Evolutionary conservation across 2,888 invertebrate species (phyloP).

Genomic region (Mythimna lalbum): DNA sequence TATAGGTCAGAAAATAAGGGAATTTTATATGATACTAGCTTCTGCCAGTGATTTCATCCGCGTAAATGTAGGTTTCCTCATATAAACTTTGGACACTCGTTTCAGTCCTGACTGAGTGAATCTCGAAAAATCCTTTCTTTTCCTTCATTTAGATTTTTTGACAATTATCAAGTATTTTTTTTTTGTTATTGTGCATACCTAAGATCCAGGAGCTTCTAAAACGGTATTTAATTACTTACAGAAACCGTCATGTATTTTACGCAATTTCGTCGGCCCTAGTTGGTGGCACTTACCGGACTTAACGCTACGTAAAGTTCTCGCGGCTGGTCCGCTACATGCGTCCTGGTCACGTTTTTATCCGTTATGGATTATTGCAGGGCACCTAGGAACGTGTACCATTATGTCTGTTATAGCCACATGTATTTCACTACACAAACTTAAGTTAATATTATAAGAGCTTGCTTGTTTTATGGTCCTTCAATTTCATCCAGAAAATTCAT

Average conservation of each 20-base stretch:
- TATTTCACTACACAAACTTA: conserved; percentile 31
- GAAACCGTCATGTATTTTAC: conserved; percentile 31
- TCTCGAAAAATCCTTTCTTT: too few relatives aligned
- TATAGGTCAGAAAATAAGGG: neutral
- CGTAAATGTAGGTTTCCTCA: too few relatives aligned
- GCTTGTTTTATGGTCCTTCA: conserved; percentile 5
- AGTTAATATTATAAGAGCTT: conserved; percentile 30
- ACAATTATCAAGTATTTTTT: neutral
- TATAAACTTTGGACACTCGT: too few relatives aligned
- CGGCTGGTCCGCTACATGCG: conserved; percentile 57
- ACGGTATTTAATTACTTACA: conserved; percentile 22
- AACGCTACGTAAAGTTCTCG: conserved; percentile 56
- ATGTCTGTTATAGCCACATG: conserved; percentile 57
- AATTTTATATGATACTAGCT: too few relatives aligned
- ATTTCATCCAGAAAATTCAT: neutral
- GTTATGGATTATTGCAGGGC: conserved; percentile 62
- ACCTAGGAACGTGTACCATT: conserved; percentile 62
- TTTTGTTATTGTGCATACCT: neutral
- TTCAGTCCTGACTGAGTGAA: too few relatives aligned
- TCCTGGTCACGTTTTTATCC: conserved; percentile 67
- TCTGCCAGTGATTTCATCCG: too few relatives aligned
- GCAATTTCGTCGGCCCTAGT: conserved; percentile 55
- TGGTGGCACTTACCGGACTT: conserved; percentile 56
- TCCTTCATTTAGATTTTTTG: too few relatives aligned
- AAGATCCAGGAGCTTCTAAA: neutral